Base-by-base conservation (phyloP, 2,888 invertebrate species). In the Idaea straminata region DNA sequence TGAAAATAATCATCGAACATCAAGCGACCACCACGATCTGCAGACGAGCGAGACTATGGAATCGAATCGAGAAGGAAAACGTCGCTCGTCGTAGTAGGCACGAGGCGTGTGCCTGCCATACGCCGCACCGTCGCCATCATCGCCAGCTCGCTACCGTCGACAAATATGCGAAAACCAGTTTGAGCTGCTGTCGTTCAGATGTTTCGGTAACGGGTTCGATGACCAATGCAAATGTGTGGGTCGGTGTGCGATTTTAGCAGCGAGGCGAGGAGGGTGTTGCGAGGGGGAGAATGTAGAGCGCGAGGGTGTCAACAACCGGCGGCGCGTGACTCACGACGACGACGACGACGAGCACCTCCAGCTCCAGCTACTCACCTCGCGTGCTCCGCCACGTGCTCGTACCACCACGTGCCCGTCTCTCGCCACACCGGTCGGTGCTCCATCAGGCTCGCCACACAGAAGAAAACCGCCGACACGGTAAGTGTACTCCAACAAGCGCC, bases 401-500 rank as follows among this genome's bases (percentile, higher is more conserved):
- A 74, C 75, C 47, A 77, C 73, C 72, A 71, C 74, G 74, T 71
- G 66, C 64, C 65, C 47, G 63, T 61, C 70, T 68, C 57, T 67
- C 71, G 70, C 71, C 79, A 69, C 74, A 61, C 61, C 58, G 69
- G 66, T 10, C 36, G 10, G 36, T 7, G 10, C 47, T 47, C 10
- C 47, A 47, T 4, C 7, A 47, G 72, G 65, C 62, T 34, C 57
- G 58, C 75, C 71, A 68, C 66, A 73, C 69, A 74, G 94, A 83
- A 74, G 86, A 90, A 70, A 83, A 84, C 92, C 93, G 94, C 94
- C 95, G 95, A 91, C 97, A 97, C 96, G 97, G 96, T 96, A 97
- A 97, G 97, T 98, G 98, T 97, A 98, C 98, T 98, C 97, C 98
- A 97, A 97, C 97, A 98, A 97, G 97, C 97, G 97, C 97, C 98